These are phyloP conservation scores for Stratiolaelaps scimitus DNA, from an alignment of 1,140 invertebrate genomes.

Conservation along the genomic window DNA sequence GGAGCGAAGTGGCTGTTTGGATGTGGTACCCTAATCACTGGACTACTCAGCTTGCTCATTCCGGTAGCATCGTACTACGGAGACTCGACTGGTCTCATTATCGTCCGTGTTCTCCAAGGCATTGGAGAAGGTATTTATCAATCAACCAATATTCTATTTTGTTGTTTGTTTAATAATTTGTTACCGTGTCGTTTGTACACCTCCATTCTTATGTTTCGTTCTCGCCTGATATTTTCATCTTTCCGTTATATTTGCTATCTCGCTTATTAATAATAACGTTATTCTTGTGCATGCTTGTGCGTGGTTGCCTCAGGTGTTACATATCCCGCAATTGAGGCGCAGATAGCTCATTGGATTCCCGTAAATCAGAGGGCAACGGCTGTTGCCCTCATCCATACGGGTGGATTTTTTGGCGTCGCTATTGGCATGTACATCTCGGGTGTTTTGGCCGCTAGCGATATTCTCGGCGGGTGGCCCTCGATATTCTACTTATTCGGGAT, in stretches of 20 bases:
- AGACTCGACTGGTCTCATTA: conserved; percentile 2
- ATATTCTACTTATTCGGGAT: conserved; percentile 34
- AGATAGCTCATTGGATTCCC: conserved; percentile 40
- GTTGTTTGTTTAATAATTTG: no score
- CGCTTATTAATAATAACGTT: no score
- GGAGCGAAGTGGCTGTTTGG: conserved; percentile 29
- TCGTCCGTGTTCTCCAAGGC: conserved; percentile 7
- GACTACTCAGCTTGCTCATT: conserved; percentile 6
- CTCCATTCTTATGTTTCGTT: no score
- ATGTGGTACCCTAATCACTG: conserved; percentile 16
- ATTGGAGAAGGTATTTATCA: conserved; percentile 3
- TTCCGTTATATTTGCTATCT: no score
- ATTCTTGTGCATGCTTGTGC: no score
- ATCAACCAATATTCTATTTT: no score
- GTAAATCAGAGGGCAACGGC: conserved; percentile 38
- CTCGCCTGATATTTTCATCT: no score
- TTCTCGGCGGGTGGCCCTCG: conserved; percentile 33
- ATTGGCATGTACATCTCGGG: conserved; percentile 30
- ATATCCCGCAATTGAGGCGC: conserved; percentile 15
- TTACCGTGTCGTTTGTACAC: no score
- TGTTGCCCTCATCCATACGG: conserved; percentile 37
- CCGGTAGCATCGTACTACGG: background rate
- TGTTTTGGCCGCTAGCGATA: conserved; percentile 9
- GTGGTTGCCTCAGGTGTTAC: background rate
- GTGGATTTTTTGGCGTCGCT: conserved; percentile 36